Percentiles rank a stretch among this genome's conserved stretches.
Evolutionary conservation across 2,113 vertebrate species (phyloP).

Genomic region (Arvicanthis niloticus): DNA sequence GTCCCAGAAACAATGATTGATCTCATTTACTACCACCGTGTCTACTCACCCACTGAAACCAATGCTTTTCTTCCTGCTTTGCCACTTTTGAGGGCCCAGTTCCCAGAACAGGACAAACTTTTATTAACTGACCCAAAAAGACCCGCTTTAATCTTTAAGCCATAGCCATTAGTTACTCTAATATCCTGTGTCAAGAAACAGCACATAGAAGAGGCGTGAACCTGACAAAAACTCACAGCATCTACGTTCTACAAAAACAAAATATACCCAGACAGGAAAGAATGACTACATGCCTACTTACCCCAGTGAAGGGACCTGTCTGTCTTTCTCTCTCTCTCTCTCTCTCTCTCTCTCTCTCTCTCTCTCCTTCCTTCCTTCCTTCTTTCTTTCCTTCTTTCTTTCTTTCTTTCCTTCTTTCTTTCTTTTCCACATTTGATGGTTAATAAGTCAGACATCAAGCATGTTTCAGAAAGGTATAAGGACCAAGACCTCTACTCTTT

Average conservation of each 20-base stretch:
- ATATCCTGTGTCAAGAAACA: neutral
- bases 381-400: neutral
- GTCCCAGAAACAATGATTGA: neutral
- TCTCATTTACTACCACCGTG: neutral
- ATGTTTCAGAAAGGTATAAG: neutral
- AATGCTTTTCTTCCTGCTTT: neutral
- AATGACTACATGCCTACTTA: neutral
- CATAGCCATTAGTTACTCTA: neutral
- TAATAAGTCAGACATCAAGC: neutral
- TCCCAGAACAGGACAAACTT: slow-evolving; percentile 47
- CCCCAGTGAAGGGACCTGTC: neutral
- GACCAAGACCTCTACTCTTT: neutral
- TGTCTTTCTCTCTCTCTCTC: neutral
- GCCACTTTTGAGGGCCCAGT: neutral
- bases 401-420: neutral
- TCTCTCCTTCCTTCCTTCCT: neutral
- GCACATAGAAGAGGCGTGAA: neutral
- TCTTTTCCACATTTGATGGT: neutral
- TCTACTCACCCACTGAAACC: neutral
- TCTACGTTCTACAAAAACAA: neutral
- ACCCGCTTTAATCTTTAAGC: slow-evolving; percentile 46
- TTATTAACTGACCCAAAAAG: neutral
- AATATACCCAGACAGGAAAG: neutral
- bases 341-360: neutral
- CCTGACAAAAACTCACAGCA: neutral